A percentile compares a stretch with the other conserved stretches of the same genome.
These are phyloP conservation scores for Nymphalis io DNA, from an alignment of 1,140 invertebrate species.

Conservation along the genomic window DNA sequence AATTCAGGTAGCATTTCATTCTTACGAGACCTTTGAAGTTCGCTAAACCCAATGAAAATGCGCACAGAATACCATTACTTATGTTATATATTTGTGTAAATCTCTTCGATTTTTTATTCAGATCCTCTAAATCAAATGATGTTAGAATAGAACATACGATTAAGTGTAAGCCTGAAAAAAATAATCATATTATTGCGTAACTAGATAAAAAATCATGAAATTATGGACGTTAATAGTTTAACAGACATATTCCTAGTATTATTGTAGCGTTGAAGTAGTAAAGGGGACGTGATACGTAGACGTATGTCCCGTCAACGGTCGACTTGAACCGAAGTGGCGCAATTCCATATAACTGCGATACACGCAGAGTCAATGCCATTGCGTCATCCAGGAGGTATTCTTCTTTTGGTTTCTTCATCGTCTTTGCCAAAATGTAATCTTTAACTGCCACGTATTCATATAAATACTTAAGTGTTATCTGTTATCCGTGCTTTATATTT, in stretches of 20 bases:
- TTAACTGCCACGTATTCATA: no score
- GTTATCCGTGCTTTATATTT: no score
- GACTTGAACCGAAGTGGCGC: background rate
- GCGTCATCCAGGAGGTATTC: background rate
- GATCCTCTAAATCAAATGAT: no score
- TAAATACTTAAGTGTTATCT: no score
- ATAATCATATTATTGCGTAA: no score
- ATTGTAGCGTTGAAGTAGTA: background rate
- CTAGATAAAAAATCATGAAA: no score
- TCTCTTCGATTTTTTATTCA: no score
- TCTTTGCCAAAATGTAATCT: background rate
- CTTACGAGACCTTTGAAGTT: background rate
- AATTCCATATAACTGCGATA: background rate
- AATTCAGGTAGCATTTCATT: background rate
- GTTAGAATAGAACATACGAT: no score
- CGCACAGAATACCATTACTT: background rate
- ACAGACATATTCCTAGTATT: background rate
- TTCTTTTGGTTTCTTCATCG: background rate
- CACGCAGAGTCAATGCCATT: background rate
- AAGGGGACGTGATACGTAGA: background rate
- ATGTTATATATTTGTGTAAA: background rate
- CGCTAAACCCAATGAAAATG: background rate
- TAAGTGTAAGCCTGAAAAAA: no score
- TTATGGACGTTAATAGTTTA: no score
- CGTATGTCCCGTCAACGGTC: background rate